Conservation (phyloP, 2,888 invertebrate genomes). For the Athrips mouffetella region DNA sequence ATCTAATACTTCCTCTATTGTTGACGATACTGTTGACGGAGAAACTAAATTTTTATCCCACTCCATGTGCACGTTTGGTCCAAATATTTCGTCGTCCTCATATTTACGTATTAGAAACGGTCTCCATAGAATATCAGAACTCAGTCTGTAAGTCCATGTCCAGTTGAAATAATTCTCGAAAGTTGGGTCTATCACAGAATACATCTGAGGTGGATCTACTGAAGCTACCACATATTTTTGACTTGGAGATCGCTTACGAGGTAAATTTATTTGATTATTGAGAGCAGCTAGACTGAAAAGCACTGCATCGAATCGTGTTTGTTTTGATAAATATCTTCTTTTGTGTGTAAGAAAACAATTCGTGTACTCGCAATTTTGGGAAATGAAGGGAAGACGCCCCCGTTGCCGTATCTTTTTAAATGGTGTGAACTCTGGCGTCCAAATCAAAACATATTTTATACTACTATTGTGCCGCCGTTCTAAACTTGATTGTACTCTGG, state of each 20-base stretch:
- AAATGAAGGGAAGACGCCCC: neutral
- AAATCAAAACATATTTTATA: neutral
- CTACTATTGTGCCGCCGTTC: neutral
- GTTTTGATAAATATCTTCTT: neutral
- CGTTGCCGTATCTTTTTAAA: neutral
- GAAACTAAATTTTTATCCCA: constrained; percentile 33
- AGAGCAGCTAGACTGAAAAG: neutral
- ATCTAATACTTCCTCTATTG: neutral
- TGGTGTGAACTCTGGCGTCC: neutral
- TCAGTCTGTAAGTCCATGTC: constrained; percentile 62
- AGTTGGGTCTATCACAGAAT: constrained; percentile 44
- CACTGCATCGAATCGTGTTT: constrained; percentile 2
- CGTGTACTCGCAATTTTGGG: neutral
- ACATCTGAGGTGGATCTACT: constrained; percentile 30
- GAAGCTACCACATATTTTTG: constrained; percentile 3
- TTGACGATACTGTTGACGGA: neutral
- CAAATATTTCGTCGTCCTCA: constrained; percentile 40
- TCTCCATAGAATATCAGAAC: constrained; percentile 58
- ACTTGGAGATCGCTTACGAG: neutral
- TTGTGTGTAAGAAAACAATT: constrained; percentile 4
- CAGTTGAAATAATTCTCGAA: constrained; percentile 66
- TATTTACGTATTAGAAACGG: constrained; percentile 51
- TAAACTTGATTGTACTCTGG: no score
- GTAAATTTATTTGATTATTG: neutral
- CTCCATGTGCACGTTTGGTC: constrained; percentile 45